These are phyloP conservation scores for Zelostemma sp. DNA, from an alignment of 1,140 invertebrate genomes.

Conservation along the genomic window DNA sequence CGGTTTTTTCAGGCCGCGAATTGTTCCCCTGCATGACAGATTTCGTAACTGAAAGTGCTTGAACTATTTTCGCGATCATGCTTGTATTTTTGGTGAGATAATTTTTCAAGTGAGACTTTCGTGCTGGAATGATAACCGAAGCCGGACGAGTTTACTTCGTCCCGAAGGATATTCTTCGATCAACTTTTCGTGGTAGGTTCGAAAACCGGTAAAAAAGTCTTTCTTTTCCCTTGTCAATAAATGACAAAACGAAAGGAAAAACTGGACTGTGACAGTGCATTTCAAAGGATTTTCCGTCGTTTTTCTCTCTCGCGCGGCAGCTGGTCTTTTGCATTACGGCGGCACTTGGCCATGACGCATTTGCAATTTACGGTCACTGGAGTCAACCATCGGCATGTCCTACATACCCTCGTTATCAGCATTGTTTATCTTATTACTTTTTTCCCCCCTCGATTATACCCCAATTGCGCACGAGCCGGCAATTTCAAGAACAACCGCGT, in stretches of 20 bases:
- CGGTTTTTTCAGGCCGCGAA: background rate
- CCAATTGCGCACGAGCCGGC: too few relatives aligned
- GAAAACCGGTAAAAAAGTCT: too few relatives aligned
- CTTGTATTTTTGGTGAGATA: too few relatives aligned
- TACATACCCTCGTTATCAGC: background rate
- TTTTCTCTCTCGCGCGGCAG: background rate
- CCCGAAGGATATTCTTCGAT: constrained; percentile 29
- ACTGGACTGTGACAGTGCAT: background rate
- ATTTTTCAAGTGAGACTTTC: background rate
- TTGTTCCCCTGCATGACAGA: background rate
- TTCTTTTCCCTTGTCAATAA: too few relatives aligned
- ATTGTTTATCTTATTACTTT: constrained; percentile 2
- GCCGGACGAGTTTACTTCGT: constrained; percentile 6
- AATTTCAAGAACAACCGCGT: too few relatives aligned
- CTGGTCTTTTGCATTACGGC: background rate
- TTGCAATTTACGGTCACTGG: constrained; percentile 5
- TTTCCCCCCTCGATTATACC: background rate
- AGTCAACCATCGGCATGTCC: constrained; percentile 5
- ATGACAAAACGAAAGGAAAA: too few relatives aligned
- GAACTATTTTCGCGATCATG: too few relatives aligned
- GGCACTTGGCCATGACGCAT: constrained; percentile 7
- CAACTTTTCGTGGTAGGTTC: constrained; percentile 42
- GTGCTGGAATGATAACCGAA: constrained; percentile 6
- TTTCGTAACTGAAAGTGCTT: too few relatives aligned
- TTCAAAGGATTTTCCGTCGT: background rate